Percentiles rank a stretch among this genome's conserved stretches.
phyloP scores from a whole-genome alignment of 1,140 invertebrate genomes.

The Pseudoatta argentina region DNA sequence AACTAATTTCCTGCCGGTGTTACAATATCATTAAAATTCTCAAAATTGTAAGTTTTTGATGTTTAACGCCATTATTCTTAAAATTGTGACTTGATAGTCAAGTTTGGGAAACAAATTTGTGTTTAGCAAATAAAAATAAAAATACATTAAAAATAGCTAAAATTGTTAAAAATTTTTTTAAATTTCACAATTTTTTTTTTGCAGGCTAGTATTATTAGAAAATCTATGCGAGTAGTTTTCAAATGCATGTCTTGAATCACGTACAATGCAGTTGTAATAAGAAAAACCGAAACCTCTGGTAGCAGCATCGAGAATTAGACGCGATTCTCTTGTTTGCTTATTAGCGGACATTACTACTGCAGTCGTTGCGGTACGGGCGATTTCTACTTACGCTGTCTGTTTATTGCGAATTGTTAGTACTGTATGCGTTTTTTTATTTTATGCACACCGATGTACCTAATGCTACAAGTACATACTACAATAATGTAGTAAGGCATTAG shows the following conservation, averaged over 20 bases:
- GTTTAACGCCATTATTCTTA: no score
- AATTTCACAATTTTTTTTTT: no score
- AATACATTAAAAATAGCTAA: no score
- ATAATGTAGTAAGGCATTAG: background rate
- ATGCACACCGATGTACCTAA: background rate
- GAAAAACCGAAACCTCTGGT: background rate
- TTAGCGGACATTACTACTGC: conserved; percentile 21
- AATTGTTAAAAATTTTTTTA: no score
- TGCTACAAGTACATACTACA: no score
- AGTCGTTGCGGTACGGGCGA: background rate
- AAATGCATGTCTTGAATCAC: background rate
- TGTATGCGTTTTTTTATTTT: background rate
- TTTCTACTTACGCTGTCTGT: background rate
- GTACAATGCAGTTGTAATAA: background rate
- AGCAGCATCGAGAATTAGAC: background rate
- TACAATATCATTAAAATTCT: no score
- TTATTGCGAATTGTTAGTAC: conserved; percentile 23
- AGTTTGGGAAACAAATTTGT: no score
- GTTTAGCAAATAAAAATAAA: no score
- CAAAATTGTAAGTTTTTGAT: no score
- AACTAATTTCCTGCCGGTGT: no score
- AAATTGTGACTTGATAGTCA: no score
- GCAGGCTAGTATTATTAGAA: background rate
- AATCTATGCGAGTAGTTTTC: background rate
- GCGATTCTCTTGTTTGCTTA: background rate